Evolutionary conservation across 2,888 invertebrate genomes (phyloP), one percentile per base, ranked within the genome.

Genomic region (Amblyteles armatorius): DNA sequence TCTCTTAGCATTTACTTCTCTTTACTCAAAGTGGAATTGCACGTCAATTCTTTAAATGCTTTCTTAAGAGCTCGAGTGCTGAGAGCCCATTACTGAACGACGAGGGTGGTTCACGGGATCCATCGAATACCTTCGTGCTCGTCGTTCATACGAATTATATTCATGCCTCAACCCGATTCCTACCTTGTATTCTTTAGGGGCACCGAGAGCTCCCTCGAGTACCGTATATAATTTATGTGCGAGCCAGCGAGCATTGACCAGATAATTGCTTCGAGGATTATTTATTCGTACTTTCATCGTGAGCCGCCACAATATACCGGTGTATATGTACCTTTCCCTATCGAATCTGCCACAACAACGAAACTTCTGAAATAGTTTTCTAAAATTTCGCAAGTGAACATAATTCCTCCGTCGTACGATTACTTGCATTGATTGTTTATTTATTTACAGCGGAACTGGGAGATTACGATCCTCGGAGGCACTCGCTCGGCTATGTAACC

Each of bases 401-500:
- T 40, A 40, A 40, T 40, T 40, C 11, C 40, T 40, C 40, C 11
- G 11, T 40, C 40, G 11, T 40, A 11, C 40, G 40, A 11, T 40
- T 9, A 29, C 74, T 69, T 44, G 81, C 55, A 36, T 76, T 83
- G 44, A 68, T 44, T 55, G 77, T 72, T 48, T 26, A 57, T 33
- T 57, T 77, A 89, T 88, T 95, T 95, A 60, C 95, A 99, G 99
- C 99, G 92, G 99, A 99, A 95, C 95, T 99, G 85, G 99, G 99
- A 1, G 99, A 99, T 95, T 99, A 97, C 94, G 99, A 99, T 94
- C 96, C 97, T 44, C 95, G 98, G 89, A 95, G 98, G 81, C 98
- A 99, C 94, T 96, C 97, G 48, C 96, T 96, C 33, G 98, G 98
- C 79, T 99, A 99, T 94, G 97, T 99, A 87, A 98, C 98, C 13